These are phyloP conservation scores for Leucoraja ocellata DNA, from an alignment of 2,797 vertebrate species.

Conservation along the genomic window DNA sequence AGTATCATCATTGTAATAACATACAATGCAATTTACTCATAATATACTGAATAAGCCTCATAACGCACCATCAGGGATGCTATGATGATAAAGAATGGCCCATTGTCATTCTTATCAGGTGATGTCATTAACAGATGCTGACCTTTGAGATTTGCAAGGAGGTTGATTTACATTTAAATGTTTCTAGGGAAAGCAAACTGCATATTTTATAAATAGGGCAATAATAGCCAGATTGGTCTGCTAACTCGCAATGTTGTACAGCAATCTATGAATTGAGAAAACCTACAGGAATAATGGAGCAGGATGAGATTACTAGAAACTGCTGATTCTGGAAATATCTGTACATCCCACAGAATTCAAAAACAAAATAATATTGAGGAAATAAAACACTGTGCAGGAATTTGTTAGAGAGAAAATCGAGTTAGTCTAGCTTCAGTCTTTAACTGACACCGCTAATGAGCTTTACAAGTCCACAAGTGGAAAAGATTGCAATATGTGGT, in stretches of 20 bases:
- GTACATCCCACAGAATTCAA: not conserved
- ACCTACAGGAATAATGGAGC: not conserved
- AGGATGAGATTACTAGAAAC: not conserved
- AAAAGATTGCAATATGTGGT: not conserved
- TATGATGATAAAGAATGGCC: not conserved
- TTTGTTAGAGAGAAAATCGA: not conserved
- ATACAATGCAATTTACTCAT: constrained; percentile 12
- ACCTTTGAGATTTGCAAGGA: constrained; percentile 24
- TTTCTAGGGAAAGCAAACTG: constrained; percentile 20
- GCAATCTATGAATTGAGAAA: not conserved
- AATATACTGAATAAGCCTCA: constrained; percentile 24
- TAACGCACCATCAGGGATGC: not conserved
- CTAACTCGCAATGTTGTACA: not conserved
- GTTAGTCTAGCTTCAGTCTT: not conserved
- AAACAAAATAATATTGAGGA: not conserved
- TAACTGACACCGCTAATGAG: too few species aligned
- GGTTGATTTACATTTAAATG: constrained; percentile 33
- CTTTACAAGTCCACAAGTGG: not conserved
- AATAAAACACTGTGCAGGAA: not conserved
- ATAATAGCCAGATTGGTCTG: not conserved
- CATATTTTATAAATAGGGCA: not conserved
- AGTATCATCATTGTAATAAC: not conserved
- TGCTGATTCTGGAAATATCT: not conserved
- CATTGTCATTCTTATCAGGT: constrained; percentile 6
- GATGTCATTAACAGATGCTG: constrained; percentile 14